A percentile compares a stretch with the other conserved stretches of the same genome.
Evolutionary conservation across 2,888 invertebrate genomes (phyloP).

Genomic region (Blastobasis adustella): DNA sequence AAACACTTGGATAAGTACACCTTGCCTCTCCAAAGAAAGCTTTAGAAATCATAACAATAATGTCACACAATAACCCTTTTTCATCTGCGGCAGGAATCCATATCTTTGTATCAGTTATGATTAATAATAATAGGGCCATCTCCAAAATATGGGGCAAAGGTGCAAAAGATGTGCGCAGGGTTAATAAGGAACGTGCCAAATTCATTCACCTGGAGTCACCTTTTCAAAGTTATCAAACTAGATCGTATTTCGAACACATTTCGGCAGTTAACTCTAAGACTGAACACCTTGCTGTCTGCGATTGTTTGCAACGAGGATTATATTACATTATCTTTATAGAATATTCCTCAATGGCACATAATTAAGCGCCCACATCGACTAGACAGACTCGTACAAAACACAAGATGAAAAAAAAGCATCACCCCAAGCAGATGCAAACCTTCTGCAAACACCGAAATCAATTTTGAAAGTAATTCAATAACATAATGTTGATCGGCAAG

Average conservation of each 20-base stretch:
- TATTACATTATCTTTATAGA: conserved; percentile 70
- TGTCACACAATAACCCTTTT: conserved; percentile 54
- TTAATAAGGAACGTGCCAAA: conserved; percentile 62
- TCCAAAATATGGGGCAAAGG: conserved; percentile 39
- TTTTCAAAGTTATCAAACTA: conserved; percentile 32
- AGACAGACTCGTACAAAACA: conserved; percentile 34
- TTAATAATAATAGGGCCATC: conserved; percentile 20
- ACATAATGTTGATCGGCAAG: conserved; percentile 65
- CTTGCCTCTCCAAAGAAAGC: conserved; percentile 33
- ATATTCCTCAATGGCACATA: conserved; percentile 43
- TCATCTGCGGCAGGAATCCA: conserved; percentile 49
- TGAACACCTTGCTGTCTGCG: conserved; percentile 54
- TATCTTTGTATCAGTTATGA: conserved; percentile 13
- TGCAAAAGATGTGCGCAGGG: conserved; percentile 19
- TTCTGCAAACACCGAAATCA: conserved; percentile 62
- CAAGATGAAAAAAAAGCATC: conserved; percentile 38
- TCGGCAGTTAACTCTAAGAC: conserved; percentile 34
- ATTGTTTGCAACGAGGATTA: conserved; percentile 66
- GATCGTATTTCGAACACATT: conserved; percentile 46
- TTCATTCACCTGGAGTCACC: conserved; percentile 43
- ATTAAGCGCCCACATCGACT: conserved; percentile 68
- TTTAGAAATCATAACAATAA: conserved; percentile 52
- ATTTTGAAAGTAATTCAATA: conserved; percentile 72
- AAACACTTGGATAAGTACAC: conserved; percentile 35
- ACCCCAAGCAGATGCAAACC: conserved; percentile 61